Evolutionary conservation across 2,888 invertebrate genomes (phyloP).

Genomic region (Rhaphigaster nebulosa): DNA sequence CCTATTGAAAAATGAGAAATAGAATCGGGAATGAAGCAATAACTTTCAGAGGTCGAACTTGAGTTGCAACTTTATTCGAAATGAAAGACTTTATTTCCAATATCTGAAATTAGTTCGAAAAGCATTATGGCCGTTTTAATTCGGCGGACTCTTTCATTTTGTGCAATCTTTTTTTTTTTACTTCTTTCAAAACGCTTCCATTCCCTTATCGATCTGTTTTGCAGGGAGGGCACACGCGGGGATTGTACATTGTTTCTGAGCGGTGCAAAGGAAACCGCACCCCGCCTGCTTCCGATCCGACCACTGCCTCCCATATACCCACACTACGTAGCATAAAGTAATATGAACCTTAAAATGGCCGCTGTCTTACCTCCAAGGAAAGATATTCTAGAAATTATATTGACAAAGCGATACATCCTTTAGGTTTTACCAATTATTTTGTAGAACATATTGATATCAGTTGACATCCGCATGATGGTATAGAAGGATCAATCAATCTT

Average conservation of each 20-base stretch:
- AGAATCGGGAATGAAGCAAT: constrained; percentile 29
- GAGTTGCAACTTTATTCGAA: constrained; percentile 28
- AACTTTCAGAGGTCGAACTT: constrained; percentile 6
- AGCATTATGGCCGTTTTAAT: constrained; percentile 22
- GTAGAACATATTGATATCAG: too few species aligned
- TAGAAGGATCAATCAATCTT: too few species aligned
- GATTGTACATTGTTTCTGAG: constrained; percentile 26
- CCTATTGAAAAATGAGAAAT: constrained; percentile 30
- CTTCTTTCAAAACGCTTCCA: neutral
- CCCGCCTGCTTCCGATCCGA: neutral
- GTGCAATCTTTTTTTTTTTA: neutral
- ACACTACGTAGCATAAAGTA: neutral
- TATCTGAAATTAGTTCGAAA: constrained; percentile 34
- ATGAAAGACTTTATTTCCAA: constrained; percentile 35
- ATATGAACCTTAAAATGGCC: neutral
- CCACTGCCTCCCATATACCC: neutral
- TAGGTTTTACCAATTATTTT: too few species aligned
- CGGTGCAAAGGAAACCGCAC: constrained; percentile 4
- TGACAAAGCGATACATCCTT: too few species aligned
- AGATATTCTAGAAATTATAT: neutral
- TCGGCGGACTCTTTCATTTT: constrained; percentile 1
- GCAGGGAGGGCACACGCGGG: neutral
- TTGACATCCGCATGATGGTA: too few species aligned
- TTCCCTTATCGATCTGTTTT: constrained; percentile 25
- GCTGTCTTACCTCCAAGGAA: neutral